Conservation (phyloP, 2,888 invertebrate species). For the Drosophila dives region DNA sequence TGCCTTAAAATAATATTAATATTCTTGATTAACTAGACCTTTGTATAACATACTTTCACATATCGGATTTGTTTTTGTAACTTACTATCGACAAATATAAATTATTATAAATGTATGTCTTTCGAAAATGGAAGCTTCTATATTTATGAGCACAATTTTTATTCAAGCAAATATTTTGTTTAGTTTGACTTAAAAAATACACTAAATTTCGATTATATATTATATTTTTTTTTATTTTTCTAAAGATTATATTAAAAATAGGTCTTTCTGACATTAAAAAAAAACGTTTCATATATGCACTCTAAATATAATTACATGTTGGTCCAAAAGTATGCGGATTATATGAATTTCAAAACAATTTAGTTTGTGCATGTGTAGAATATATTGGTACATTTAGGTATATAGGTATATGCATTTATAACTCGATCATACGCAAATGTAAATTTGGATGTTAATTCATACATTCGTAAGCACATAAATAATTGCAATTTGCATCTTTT, state of each 20-base stretch:
- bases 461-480: slow-evolving; percentile 8
- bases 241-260: neutral
- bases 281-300: neutral
- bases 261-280: neutral
- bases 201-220: too few relatives aligned
- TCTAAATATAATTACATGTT: neutral
- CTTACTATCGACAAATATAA: neutral
- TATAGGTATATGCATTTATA: neutral
- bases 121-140: neutral
- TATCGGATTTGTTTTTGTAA: neutral
- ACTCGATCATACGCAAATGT: neutral
- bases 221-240: too few relatives aligned
- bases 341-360: neutral
- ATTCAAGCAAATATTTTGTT: neutral
- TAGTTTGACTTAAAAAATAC: neutral
- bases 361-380: neutral
- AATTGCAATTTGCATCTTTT: slow-evolving; percentile 52
- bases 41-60: neutral
- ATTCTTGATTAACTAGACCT: neutral
- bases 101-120: neutral
- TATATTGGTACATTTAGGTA: neutral
- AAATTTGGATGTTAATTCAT: neutral
- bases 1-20: neutral
- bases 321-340: neutral
- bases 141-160: neutral